Evolutionary conservation across 2,888 invertebrate genomes (phyloP), one percentile per base, ranked within the genome.

Genomic region (Caenorhabditis panamensis): DNA sequence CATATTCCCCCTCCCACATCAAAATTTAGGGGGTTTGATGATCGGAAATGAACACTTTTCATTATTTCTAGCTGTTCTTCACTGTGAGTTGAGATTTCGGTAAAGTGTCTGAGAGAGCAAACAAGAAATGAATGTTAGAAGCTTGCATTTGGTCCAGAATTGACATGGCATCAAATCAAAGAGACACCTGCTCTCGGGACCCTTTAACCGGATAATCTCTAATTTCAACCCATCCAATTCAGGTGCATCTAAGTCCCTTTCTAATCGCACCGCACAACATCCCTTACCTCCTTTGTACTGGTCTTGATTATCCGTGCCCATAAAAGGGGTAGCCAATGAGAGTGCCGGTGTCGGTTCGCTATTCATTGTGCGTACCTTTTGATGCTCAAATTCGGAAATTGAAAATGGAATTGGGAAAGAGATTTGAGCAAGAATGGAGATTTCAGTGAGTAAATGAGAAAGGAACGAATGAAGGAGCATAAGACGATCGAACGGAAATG

Each of bases 281-380:
- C 9, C n/a, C 49, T 69, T 59, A 64, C 69, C 49, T 64, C 66
- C 75, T 75, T 75, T 75, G 75, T 75, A 69, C 49, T 66, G 75
- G 69, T 78, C 69, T 64, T 78, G 69, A 78, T 78, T 78, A 78
- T 69, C 67, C 69, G 64, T 58, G 31, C 53, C 24, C 63, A 71
- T 64, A 69, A 58, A 68, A 76, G 71, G 72, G 6, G 79, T 54
- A 22, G 66, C 66, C 67, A 72, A 37, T 18, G 79, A 54, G 18
- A 62, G 67, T 63, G 54, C 61, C 44, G 56, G 62, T 72, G 67
- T 72, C 24, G 67, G 47, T 58, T 71, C 61, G 59, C 64, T 59
- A 71, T 71, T 78, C 69, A 64, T 64, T 51, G 58, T 41, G 20
- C 47, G 16, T 20, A 18, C 20, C 13, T 41, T 13, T 41, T 11